Evolutionary conservation across 2,888 invertebrate species (phyloP).

Genomic region (Euphydryas editha): DNA sequence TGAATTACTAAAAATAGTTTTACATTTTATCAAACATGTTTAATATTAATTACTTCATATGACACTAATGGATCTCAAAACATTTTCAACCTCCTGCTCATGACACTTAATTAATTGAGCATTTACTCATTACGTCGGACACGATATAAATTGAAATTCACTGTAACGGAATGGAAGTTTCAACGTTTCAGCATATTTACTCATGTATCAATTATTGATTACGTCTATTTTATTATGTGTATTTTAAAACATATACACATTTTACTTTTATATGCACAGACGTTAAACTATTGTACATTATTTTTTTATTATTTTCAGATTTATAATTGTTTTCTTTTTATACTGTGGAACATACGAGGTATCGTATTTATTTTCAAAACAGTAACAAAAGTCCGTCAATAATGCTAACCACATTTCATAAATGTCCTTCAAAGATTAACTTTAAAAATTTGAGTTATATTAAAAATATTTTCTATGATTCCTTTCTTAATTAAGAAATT

Average conservation of each 20-base stretch:
- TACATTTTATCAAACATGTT: neutral
- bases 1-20: neutral
- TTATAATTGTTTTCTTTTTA: neutral
- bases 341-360: too few species aligned
- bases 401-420: too few species aligned
- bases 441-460: too few species aligned
- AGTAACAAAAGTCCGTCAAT: too few species aligned
- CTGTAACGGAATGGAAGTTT: slow-evolving; percentile 7
- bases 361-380: too few species aligned
- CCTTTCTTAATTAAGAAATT: too few species aligned
- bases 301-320: neutral
- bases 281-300: neutral
- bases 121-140: slow-evolving; percentile 16
- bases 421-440: too few species aligned
- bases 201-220: neutral
- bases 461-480: too few species aligned
- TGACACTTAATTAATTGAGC: slow-evolving; percentile 20
- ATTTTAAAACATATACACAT: neutral
- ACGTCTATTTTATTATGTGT: neutral
- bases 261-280: neutral
- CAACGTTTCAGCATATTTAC: slow-evolving; percentile 2
- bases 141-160: slow-evolving; percentile 11
- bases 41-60: neutral
- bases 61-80: neutral
- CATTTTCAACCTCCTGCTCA: slow-evolving; percentile 18